phyloP scores from a whole-genome alignment of 1,140 invertebrate species.

The Drosophila malerkotliana region DNA sequence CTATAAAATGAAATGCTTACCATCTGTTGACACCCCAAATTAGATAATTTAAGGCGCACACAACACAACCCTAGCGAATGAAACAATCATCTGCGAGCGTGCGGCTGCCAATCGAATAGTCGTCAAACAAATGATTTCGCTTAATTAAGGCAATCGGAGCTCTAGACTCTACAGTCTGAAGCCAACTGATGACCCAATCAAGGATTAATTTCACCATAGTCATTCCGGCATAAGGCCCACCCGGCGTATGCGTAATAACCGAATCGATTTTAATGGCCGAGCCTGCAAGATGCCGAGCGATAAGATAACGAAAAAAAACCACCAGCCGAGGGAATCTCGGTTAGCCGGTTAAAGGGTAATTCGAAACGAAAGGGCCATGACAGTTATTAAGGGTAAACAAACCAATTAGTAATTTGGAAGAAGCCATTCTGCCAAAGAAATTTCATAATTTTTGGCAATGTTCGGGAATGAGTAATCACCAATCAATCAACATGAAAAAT shows the following conservation, averaged over 20 bases:
- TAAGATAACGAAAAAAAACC: constrained; percentile 43
- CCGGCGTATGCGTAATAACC: constrained; percentile 55
- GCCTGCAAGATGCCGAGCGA: constrained; percentile 4
- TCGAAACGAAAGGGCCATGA: constrained; percentile 20
- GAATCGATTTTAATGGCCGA: constrained; percentile 37
- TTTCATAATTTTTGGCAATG: constrained; percentile 29
- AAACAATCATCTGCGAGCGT: constrained; percentile 22
- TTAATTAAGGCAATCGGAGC: constrained; percentile 26
- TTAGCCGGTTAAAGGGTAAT: constrained; percentile 18
- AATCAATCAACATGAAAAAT: constrained; percentile 36
- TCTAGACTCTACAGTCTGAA: background rate
- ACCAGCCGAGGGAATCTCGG: constrained; percentile 31
- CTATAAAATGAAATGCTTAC: constrained; percentile 25
- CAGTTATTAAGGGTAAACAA: constrained; percentile 40
- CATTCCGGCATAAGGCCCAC: constrained; percentile 10
- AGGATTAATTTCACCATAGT: constrained; percentile 56
- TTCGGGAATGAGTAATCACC: constrained; percentile 12
- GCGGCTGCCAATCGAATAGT: constrained; percentile 14
- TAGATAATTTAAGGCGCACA: constrained; percentile 55
- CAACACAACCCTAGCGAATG: constrained; percentile 14
- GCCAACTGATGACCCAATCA: constrained; percentile 18
- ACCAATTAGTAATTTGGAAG: constrained; percentile 22
- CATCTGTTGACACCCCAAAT: constrained; percentile 54
- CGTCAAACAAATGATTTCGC: constrained; percentile 22
- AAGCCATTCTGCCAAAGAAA: constrained; percentile 1